Base-by-base conservation (phyloP, 2,888 invertebrate genomes). In the Urechis unicinctus region DNA sequence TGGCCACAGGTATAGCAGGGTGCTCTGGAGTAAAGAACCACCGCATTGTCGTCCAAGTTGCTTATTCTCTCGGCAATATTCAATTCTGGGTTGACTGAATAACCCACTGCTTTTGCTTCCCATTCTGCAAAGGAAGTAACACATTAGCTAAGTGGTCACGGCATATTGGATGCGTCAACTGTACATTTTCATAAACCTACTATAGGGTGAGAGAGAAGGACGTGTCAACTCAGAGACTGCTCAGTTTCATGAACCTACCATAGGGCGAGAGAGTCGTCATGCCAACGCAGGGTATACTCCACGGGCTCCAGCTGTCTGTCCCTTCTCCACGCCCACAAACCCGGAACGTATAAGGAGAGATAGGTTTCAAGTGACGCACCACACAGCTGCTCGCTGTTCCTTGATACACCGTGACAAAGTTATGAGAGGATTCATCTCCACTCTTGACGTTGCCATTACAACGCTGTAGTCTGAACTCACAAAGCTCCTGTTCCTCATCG, bases 201-300 rank as follows among this genome's bases (percentile, higher is more conserved):
- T n/a, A n/a, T n/a, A n/a, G n/a, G n/a, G n/a, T n/a, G n/a, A n/a
- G n/a, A n/a, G n/a, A n/a, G n/a, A n/a, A n/a, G n/a, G n/a, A n/a
- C n/a, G n/a, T n/a, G n/a, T n/a, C n/a, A n/a, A n/a, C n/a, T n/a
- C n/a, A n/a, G n/a, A n/a, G n/a, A n/a, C n/a, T n/a, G n/a, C n/a
- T n/a, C n/a, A n/a, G n/a, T n/a, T n/a, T n/a, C n/a, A n/a, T n/a
- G n/a, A n/a, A 69, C 73, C 65, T 59, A 78, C 81, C 75, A 67
- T 82, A 83, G 50, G 81, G 79, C 21, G 76, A 72, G 49, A 82
- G 71, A 26, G 71, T 71, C 1, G 83, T 83, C 51, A 65, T 62
- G n/a, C 79, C 78, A 13, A 80, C 73, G 58, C 79, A 74, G 4
- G 81, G 81, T 41, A 82, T 68, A 53, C 83, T 83, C 83, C 83